These are phyloP conservation scores for Trematocara macrostoma DNA, from an alignment of 2,113 vertebrate species.

Conservation along the genomic window DNA sequence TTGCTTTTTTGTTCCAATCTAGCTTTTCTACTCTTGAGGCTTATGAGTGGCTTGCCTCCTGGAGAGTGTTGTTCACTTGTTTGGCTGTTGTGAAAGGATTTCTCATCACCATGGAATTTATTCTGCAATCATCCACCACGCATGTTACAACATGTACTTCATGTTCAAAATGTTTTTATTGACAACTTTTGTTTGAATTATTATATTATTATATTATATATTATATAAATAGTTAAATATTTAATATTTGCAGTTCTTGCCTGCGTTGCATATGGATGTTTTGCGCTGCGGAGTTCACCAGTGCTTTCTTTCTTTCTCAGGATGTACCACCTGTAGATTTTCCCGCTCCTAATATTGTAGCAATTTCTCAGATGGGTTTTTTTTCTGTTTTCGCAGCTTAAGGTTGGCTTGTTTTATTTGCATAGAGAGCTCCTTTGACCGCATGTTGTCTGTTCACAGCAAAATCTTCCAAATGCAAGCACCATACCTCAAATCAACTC, in stretches of 20 bases:
- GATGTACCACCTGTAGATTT: not conserved
- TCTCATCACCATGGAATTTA: rapidly evolving
- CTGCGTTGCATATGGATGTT: too few relatives aligned
- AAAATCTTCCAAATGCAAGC: not conserved
- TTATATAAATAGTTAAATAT: too few relatives aligned
- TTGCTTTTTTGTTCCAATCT: not conserved
- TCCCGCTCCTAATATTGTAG: rapidly evolving
- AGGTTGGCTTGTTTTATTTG: not conserved
- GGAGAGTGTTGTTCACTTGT: rapidly evolving
- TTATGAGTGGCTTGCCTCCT: not conserved
- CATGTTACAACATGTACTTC: not conserved
- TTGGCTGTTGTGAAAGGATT: not conserved
- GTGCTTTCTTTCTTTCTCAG: not conserved
- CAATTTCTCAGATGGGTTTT: not conserved
- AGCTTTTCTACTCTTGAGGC: not conserved
- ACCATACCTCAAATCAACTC: not conserved
- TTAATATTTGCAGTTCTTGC: too few relatives aligned
- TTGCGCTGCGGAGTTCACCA: not conserved
- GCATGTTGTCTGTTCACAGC: rapidly evolving
- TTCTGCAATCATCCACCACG: not conserved
- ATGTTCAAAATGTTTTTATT: too few relatives aligned
- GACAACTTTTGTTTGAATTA: too few relatives aligned
- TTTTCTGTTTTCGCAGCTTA: not conserved
- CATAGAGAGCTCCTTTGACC: not conserved
- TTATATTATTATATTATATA: too few relatives aligned